These are phyloP conservation scores for Manis crassicaudata DNA, from an alignment of 2,797 vertebrate genomes.

Conservation along the genomic window DNA sequence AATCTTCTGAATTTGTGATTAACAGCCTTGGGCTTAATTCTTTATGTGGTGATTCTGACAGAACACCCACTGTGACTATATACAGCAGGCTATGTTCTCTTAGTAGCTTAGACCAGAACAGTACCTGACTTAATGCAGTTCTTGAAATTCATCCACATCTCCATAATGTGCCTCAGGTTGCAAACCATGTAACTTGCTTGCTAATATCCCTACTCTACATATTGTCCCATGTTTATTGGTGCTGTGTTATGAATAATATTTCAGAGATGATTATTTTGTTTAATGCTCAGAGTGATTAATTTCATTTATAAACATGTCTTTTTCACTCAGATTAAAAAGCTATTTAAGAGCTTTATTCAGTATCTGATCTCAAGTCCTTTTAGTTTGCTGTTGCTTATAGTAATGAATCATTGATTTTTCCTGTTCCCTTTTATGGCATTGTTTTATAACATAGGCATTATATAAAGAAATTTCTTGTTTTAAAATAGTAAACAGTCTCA, in stretches of 20 bases:
- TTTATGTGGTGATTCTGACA: not conserved
- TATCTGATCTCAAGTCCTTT: not conserved
- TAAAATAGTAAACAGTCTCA: not conserved
- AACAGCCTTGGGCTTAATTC: not conserved
- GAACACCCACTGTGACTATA: not conserved
- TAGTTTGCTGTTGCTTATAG: not conserved
- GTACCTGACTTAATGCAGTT: not conserved
- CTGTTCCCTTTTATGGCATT: not conserved
- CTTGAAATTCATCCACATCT: not conserved
- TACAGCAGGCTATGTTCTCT: not conserved
- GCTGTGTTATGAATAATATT: not conserved
- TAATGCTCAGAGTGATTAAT: not conserved
- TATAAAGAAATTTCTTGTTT: not conserved
- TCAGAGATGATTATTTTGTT: constrained; percentile 8
- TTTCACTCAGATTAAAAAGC: not conserved
- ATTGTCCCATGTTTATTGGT: not conserved
- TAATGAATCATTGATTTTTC: not conserved
- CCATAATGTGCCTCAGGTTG: not conserved
- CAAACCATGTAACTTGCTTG: not conserved
- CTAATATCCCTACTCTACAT: not conserved
- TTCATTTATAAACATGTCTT: not conserved
- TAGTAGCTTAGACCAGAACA: not conserved
- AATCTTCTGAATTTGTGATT: not conserved
- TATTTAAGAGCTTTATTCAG: not conserved
- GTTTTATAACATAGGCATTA: not conserved